Base-by-base conservation (phyloP, 2,797 vertebrate species). In the Antrozous pallidus region DNA sequence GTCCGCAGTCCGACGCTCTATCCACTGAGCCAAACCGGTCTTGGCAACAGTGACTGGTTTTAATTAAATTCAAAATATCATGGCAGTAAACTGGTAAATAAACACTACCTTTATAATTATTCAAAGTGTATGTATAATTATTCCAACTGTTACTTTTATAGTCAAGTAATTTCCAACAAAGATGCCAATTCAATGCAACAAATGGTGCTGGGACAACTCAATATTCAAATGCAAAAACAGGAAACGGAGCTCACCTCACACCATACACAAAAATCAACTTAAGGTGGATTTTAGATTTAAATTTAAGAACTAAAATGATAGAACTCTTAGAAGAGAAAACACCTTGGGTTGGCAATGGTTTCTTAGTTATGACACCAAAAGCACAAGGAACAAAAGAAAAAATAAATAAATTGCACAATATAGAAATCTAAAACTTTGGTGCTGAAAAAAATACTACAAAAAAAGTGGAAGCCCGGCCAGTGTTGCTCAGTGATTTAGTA, bases 81-180 rank as follows among this genome's bases (percentile, higher is more conserved):
- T 56, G 54, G 54, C 24, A 56, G 24, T 56, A 26, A 56, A 26
- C 22, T 56, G 54, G 54, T 11, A 56, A 56, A 73, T 33, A 61
- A 61, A 31, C 28, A 61, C 26, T 61, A 31, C 58, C 28, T 61
- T 61, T 61, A 58, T 61, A 61, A 61, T 61, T 61, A 61, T 61
- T 61, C 26, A n/a, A 56, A 56, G 54, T 56, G 28, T 61, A 13
- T 61, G 13, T 61, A 61, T 61, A 56, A 51, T 56, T 56, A 56
- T 56, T 56, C 54, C 5, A 88, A 78, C 33, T 67, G 24, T 89
- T 86, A 78, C 40, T 54, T 38, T 88, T 71, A 87, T 40, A n/a
- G 63, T 61, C 38, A 90, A 84, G 8, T 89, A 40, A 94, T 70
- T 92, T 90, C 90, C 84, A 17, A 54, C 54, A 74, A 93, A 14